phyloP scores from a whole-genome alignment of 2,888 invertebrate species.

The Eupeodes luniger region DNA sequence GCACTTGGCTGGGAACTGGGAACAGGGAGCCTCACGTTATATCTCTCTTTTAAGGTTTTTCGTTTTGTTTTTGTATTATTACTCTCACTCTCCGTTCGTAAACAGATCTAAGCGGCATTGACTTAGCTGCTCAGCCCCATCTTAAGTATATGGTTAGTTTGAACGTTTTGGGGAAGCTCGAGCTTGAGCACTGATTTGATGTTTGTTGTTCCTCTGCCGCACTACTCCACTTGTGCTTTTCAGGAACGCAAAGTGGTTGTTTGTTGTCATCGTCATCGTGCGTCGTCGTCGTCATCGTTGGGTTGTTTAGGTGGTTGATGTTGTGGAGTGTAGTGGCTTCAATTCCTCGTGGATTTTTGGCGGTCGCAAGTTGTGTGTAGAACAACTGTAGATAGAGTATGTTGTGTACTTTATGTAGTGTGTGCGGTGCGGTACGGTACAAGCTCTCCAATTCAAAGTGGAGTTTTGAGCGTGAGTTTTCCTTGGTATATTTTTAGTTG shows the following conservation, averaged over 20 bases:
- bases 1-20: too few relatives aligned
- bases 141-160: not conserved
- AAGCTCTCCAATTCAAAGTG: slow-evolving; percentile 43
- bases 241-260: slow-evolving; percentile 59
- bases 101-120: slow-evolving; percentile 59
- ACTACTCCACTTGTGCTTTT: slow-evolving; percentile 10
- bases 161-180: slow-evolving; percentile 15
- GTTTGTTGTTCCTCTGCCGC: slow-evolving; percentile 15
- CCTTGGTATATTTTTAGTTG: slow-evolving; percentile 80
- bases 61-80: not conserved
- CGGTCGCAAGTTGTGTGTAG: slow-evolving; percentile 45
- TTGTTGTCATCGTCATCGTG: slow-evolving; percentile 11
- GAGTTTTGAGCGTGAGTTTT: slow-evolving; percentile 75
- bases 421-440: slow-evolving; percentile 30
- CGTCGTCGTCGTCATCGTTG: slow-evolving; percentile 2
- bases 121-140: slow-evolving; percentile 14
- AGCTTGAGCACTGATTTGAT: slow-evolving; percentile 30
- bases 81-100: slow-evolving; percentile 33
- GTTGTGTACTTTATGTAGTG: not conserved
- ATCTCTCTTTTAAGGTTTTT: slow-evolving; percentile 30
- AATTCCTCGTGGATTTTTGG: slow-evolving; percentile 73
- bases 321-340: slow-evolving; percentile 60
- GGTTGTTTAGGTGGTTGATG: slow-evolving; percentile 65
- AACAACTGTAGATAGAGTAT: not conserved
- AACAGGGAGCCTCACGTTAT: not conserved